Evolutionary conservation across 2,888 invertebrate genomes (phyloP).

Genomic region (Lypha dubia): DNA sequence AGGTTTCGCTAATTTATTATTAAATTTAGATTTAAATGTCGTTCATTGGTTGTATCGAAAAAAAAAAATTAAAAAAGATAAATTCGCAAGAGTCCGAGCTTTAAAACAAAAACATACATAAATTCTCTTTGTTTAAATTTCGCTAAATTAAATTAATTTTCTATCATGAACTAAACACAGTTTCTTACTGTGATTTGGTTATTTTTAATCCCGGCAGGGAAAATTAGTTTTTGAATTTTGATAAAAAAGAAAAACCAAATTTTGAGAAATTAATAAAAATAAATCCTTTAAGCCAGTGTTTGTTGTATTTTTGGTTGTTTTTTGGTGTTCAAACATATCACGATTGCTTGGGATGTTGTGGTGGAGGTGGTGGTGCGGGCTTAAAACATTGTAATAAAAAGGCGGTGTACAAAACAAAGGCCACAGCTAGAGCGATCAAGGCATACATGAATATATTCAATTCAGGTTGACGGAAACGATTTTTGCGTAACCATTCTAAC

Average conservation of each 20-base stretch:
- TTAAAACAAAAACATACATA: constrained; percentile 23
- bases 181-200: too few relatives aligned
- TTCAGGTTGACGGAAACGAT: constrained; percentile 96
- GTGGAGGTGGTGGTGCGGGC: constrained; percentile 86
- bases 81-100: constrained; percentile 15
- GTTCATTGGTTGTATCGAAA: constrained; percentile 37
- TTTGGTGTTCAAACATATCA: constrained; percentile 79
- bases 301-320: too few relatives aligned
- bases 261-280: constrained; percentile 32
- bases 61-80: constrained; percentile 4
- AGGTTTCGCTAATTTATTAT: constrained; percentile 21
- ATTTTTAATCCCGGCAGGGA: neutral
- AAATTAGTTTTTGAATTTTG: constrained; percentile 37
- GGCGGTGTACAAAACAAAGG: constrained; percentile 94
- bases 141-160: constrained; percentile 6
- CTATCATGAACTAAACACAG: constrained; percentile 8
- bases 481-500: constrained; percentile 95
- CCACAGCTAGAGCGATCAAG: constrained; percentile 91
- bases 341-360: constrained; percentile 83
- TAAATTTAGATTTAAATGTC: constrained; percentile 33
- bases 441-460: constrained; percentile 97
- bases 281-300: constrained; percentile 38
- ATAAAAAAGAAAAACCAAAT: constrained; percentile 10
- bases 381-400: constrained; percentile 96
- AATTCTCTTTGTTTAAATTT: neutral